Percentiles rank a stretch among this genome's conserved stretches.
Evolutionary conservation across 2,888 invertebrate genomes (phyloP).

Genomic region (Empis livida): DNA sequence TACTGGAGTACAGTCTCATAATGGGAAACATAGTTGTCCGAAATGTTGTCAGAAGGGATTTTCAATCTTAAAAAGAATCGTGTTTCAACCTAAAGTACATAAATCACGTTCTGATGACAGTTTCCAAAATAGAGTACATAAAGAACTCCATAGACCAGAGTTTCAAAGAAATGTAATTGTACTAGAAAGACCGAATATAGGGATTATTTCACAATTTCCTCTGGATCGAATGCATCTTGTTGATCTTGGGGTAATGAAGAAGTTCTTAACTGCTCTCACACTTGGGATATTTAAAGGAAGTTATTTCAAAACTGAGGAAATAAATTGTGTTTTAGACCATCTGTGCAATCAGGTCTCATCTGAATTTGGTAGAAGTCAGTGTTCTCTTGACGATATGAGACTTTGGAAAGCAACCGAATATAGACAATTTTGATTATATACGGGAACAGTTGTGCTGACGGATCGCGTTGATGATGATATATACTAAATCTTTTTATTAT

Average conservation of each 20-base stretch:
- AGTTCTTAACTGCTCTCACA: slow-evolving; percentile 2
- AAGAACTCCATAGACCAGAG: neutral
- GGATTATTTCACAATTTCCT: slow-evolving; percentile 6
- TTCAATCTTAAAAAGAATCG: neutral
- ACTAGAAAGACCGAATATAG: slow-evolving; percentile 4
- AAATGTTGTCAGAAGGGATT: slow-evolving; percentile 6
- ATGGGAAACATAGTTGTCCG: slow-evolving; percentile 9
- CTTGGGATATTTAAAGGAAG: neutral
- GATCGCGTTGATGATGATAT: neutral
- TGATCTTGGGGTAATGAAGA: slow-evolving; percentile 6
- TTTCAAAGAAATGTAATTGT: neutral
- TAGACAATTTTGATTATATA: slow-evolving; percentile 3
- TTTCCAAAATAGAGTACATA: slow-evolving; percentile 1
- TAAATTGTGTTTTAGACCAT: slow-evolving; percentile 1
- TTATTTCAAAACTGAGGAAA: neutral
- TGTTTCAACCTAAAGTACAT: neutral
- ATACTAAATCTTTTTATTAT: slow-evolving; percentile 3
- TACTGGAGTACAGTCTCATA: slow-evolving; percentile 4
- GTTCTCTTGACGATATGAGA: neutral
- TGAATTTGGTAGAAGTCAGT: slow-evolving; percentile 2
- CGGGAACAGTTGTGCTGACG: slow-evolving; percentile 2
- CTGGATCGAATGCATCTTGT: slow-evolving; percentile 9
- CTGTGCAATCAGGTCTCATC: slow-evolving; percentile 1
- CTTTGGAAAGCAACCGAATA: slow-evolving; percentile 6
- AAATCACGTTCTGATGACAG: neutral